Base-by-base conservation (phyloP, 2,113 vertebrate species). In the Circaetus gallicus region DNA sequence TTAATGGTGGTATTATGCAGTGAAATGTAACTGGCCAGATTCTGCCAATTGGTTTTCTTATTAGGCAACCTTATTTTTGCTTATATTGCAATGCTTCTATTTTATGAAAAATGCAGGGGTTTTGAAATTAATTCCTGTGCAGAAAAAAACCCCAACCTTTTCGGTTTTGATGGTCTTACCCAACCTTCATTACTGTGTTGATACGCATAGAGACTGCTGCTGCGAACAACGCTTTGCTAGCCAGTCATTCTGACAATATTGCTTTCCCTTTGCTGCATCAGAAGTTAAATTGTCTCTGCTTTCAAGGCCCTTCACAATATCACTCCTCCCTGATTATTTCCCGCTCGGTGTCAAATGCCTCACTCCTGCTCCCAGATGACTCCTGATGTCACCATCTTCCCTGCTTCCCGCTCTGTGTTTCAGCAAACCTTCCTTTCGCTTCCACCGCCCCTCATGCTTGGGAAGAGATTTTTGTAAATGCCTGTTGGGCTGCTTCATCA, bases 381-480 rank as follows among this genome's bases (percentile, higher is more conserved):
- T 95, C 31, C 65, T 40, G 24, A 8, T 53, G 21, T 22, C 73
- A 55, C 7, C 29, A 36, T 42, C 47, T 72, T 85, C 31, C 36
- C 16, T 0, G 2, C 21, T n/a, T 76, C 31, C 36, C 2, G 0
- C 40, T 28, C 2, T 0, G 2, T 16, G n/a, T 61, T 69, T 76
- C 88, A 76, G 34, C 62, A 80, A 55, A 20, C 7, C 8, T 20
- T 87, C 31, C 43, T 56, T 72, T 85, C 42, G 11, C 19, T 52
- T 21, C 11, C 59, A 10, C 28, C 0, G 0, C 42, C 24, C 55
- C 72, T 89, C 12, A 1, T 55, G 43, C 47, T 52, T 28, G 47
- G 53, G 76, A 65, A 50, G 49, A 82, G 42, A 43, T 72, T 73
- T 77, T 34, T 62, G 49, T 17, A 70, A 36, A 67, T 55, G 28